These are phyloP conservation scores for Ceyx margarethae DNA, from an alignment of 2,113 vertebrate species.

Conservation along the genomic window DNA sequence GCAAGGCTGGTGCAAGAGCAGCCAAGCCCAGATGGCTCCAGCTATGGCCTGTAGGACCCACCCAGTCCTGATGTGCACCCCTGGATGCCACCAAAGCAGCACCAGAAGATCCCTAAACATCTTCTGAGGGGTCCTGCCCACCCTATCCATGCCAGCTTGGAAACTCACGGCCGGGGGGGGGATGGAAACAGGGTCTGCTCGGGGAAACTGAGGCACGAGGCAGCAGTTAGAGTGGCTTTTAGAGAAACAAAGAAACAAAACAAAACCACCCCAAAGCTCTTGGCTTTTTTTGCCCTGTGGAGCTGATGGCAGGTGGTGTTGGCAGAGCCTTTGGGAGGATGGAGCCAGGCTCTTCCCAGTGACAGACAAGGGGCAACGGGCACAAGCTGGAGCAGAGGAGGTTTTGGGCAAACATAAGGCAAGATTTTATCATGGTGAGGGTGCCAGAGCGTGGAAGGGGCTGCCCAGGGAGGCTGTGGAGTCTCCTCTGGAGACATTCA, in stretches of 20 bases:
- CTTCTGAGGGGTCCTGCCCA: neutral
- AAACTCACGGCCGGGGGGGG: fast-evolving
- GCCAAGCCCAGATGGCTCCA: too few relatives aligned
- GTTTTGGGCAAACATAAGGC: too few relatives aligned
- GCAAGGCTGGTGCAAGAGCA: neutral
- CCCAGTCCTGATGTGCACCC: neutral
- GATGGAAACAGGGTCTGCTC: neutral
- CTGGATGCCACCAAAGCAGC: neutral
- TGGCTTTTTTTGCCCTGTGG: neutral
- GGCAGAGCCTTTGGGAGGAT: neutral
- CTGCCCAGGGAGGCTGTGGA: too few relatives aligned
- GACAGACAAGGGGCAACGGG: too few relatives aligned
- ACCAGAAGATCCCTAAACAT: neutral
- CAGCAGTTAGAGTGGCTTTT: neutral
- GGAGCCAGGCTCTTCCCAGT: too few relatives aligned
- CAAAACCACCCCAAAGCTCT: neutral
- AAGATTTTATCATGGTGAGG: too few relatives aligned
- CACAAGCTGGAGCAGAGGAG: too few relatives aligned
- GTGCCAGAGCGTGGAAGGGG: too few relatives aligned
- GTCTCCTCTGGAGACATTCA: too few relatives aligned
- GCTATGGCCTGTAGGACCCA: neutral
- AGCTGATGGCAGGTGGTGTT: neutral
- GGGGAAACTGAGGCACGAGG: neutral
- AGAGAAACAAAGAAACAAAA: too few relatives aligned
- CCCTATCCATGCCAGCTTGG: neutral